Evolutionary conservation across 2,888 invertebrate genomes (phyloP), one percentile per base, ranked within the genome.

Genomic region (Congeria kusceri): DNA sequence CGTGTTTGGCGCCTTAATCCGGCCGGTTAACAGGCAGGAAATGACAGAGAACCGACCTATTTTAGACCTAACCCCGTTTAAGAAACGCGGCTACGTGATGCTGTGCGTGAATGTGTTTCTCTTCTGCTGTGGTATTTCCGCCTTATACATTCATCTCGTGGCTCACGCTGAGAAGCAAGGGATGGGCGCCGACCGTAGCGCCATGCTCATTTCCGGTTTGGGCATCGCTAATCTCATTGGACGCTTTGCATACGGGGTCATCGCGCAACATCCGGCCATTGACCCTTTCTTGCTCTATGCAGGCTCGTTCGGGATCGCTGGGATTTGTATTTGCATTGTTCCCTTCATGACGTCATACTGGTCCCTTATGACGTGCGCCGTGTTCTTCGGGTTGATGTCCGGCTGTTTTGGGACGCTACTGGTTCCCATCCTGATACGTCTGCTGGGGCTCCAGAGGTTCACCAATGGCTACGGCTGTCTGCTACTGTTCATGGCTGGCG

Each of bases 151-250:
- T 9, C 90, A 90, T 70, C 69, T 90, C 28, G 68, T 87, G 9
- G 85, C 86, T 0, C 85, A 79, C 59, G 86, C 86, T 0, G 81
- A 83, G 56, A 61, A 57, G 2, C 70, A 69, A 18, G 88, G 86
- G 9, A 71, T 86, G 3, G 77, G 72, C 25, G 59, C 73, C 0
- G 83, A 88, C 39, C 69, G 69, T 13, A 85, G 86, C 20, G 86
- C 88, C 9, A 39, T 85, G 29, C 63, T 89, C 1, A 77, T 88
- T 20, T 88, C 88, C 11, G 81, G 80, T 2, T 78, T 88, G 7
- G 89, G 89, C 7, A 64, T 88, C 2, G 63, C 88, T 0, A 88
- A 88, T 69, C 73, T 88, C 27, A 61, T 85, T n/a, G 89, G 88
- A 49, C 80, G 88, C 3, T 57, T 88, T 18, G 57, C 66, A 15